Percentiles rank a stretch among this genome's conserved stretches.
Conservation (phyloP, 2,113 vertebrate species). For the Ciconia boyciana region DNA sequence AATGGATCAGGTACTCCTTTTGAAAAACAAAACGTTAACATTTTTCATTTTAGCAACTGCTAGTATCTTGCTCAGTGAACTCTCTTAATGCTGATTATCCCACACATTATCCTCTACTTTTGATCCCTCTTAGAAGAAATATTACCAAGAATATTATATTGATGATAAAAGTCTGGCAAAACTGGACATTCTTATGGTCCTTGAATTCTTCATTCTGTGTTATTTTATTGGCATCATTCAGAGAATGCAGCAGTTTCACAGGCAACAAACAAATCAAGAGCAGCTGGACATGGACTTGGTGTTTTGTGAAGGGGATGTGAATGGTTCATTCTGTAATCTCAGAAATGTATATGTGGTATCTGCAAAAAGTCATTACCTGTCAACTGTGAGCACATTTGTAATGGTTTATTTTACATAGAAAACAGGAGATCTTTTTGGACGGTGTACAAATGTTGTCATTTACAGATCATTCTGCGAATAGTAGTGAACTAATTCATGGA, state of each 20-base stretch:
- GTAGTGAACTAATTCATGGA: neutral
- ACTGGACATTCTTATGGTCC: neutral
- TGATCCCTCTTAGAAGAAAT: neutral
- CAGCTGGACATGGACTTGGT: neutral
- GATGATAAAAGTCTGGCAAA: neutral
- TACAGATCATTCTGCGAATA: neutral
- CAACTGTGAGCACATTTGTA: neutral
- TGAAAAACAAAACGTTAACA: neutral
- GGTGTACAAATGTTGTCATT: neutral
- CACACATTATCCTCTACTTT: neutral
- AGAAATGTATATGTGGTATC: neutral
- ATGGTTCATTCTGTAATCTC: neutral
- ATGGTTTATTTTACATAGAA: neutral
- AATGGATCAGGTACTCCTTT: neutral
- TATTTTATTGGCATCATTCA: neutral
- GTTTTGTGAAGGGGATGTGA: neutral
- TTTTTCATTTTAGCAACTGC: neutral
- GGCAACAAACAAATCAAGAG: neutral
- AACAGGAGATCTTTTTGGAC: neutral
- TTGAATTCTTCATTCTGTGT: neutral
- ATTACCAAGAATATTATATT: neutral
- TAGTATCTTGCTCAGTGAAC: neutral
- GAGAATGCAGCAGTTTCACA: neutral
- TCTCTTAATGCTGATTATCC: neutral
- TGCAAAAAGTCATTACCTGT: neutral